Evolutionary conservation across 2,113 vertebrate species (phyloP).

Genomic region (Amblyornis subalaris): DNA sequence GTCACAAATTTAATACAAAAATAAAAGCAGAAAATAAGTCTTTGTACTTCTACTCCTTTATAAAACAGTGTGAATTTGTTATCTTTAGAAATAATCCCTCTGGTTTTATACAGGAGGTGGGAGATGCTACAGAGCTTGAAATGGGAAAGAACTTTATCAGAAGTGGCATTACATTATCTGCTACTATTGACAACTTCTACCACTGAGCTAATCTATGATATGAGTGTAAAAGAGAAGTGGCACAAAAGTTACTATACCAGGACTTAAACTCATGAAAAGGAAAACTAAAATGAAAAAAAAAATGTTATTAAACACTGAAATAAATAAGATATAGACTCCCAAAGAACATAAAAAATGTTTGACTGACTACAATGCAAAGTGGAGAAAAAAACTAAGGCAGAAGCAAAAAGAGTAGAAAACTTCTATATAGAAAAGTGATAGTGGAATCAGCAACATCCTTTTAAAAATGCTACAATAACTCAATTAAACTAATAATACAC

Average conservation of each 20-base stretch:
- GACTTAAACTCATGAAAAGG: neutral
- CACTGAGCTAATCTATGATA: neutral
- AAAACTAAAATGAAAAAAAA: neutral
- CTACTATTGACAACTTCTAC: neutral
- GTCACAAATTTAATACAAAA: slow-evolving; percentile 2
- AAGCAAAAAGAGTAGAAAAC: neutral
- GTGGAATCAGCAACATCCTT: neutral
- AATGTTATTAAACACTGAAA: neutral
- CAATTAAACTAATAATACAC: neutral
- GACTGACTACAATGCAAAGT: neutral
- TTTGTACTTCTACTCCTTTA: neutral
- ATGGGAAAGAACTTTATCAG: neutral
- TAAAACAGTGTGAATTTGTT: neutral
- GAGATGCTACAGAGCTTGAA: neutral
- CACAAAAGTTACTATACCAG: neutral
- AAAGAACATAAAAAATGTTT: neutral
- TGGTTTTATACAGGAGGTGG: neutral
- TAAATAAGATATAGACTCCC: neutral
- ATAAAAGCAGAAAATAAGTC: neutral
- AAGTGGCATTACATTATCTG: neutral
- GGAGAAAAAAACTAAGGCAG: neutral
- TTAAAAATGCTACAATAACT: neutral
- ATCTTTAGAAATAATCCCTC: neutral
- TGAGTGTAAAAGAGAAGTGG: neutral
- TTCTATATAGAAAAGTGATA: neutral